Conservation (phyloP, 2,113 vertebrate species). For the Arenaria interpres region DNA sequence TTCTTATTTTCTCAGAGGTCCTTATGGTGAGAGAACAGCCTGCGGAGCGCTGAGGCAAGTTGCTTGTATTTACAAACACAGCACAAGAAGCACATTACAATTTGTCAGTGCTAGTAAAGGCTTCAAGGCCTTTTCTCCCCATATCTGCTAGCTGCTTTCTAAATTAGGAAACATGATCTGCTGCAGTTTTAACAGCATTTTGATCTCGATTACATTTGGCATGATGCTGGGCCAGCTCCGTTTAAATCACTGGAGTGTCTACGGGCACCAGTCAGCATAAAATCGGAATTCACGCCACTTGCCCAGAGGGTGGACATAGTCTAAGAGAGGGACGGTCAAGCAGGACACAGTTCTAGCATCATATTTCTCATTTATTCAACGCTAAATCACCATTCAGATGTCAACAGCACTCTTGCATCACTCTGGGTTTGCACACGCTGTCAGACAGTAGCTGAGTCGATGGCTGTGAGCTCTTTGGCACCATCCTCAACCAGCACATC, state of each 20-base stretch:
- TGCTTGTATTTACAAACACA: background rate
- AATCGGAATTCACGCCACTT: background rate
- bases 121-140: background rate
- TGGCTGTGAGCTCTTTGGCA: background rate
- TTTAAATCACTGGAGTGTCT: background rate
- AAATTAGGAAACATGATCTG: background rate
- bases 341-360: background rate
- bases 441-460: background rate
- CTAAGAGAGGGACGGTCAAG: background rate
- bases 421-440: background rate
- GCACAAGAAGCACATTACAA: background rate
- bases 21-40: background rate
- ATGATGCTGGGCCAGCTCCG: background rate
- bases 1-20: background rate
- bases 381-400: background rate
- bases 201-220: background rate
- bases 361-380: background rate
- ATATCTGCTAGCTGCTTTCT: background rate
- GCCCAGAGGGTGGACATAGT: fast-evolving
- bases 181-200: background rate
- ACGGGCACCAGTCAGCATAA: background rate
- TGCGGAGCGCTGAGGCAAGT: background rate
- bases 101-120: background rate
- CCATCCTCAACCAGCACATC: background rate
- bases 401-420: fast-evolving